Conservation (phyloP, 2,113 vertebrate species). For the Pterocles burchelli region DNA sequence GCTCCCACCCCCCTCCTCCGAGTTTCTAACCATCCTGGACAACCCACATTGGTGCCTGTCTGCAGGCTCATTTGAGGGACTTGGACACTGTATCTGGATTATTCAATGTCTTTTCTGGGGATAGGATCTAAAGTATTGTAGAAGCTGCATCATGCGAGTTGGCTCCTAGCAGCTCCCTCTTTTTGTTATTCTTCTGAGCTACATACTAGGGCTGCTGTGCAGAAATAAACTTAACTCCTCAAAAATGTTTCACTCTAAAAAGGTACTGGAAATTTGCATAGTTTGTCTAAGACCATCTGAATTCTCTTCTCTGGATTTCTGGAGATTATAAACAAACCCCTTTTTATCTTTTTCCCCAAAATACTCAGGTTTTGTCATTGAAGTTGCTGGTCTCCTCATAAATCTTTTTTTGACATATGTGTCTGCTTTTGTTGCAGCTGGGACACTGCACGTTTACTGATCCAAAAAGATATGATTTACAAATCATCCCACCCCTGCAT, state of each 20-base stretch:
- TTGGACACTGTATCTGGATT: not conserved
- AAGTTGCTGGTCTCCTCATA: not conserved
- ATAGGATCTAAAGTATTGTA: not conserved
- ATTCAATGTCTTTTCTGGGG: not conserved
- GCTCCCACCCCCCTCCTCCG: not conserved
- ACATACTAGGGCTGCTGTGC: not conserved
- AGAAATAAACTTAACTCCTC: not conserved
- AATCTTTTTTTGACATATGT: not conserved
- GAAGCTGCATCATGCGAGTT: not conserved
- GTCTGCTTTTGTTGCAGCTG: not conserved
- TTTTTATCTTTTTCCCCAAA: not conserved
- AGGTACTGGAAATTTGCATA: not conserved
- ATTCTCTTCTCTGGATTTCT: not conserved
- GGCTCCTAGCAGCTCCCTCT: not conserved
- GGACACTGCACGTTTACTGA: not conserved
- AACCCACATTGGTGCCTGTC: not conserved
- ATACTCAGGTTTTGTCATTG: not conserved
- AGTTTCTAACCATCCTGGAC: not conserved
- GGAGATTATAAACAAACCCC: not conserved
- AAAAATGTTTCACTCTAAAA: not conserved
- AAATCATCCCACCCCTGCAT: not conserved
- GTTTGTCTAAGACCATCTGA: not conserved
- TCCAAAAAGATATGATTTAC: not conserved
- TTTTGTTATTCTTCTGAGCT: not conserved
- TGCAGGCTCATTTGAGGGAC: not conserved